Evolutionary conservation across 2,113 vertebrate genomes (phyloP).

Genomic region (Shinisaurus crocodilurus): DNA sequence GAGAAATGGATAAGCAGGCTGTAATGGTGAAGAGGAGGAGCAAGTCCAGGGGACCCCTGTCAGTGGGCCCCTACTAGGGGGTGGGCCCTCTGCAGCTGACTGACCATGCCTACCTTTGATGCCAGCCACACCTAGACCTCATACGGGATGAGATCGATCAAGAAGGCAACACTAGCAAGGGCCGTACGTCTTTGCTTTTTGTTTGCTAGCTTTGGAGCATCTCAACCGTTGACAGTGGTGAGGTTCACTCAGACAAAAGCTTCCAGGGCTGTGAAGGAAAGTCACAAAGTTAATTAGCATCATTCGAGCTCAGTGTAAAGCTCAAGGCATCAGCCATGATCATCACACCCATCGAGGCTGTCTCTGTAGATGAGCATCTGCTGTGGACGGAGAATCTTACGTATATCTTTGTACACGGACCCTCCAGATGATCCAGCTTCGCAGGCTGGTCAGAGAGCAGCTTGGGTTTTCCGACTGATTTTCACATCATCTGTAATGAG

Average conservation of each 20-base stretch:
- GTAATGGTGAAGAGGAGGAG: too few species aligned
- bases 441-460: background rate
- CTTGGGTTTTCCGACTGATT: conserved; percentile 11
- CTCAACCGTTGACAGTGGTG: background rate
- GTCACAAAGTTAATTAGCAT: background rate
- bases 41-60: too few species aligned
- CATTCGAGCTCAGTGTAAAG: background rate
- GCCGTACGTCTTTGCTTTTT: background rate
- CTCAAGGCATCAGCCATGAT: background rate
- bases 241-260: background rate
- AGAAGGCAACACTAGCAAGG: too few species aligned
- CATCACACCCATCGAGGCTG: background rate
- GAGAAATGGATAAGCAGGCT: too few species aligned
- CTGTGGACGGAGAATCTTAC: background rate
- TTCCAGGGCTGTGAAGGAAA: background rate
- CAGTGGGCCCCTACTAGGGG: too few species aligned
- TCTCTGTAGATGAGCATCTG: background rate
- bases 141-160: too few species aligned
- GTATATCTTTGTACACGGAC: too few species aligned
- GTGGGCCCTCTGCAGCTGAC: too few species aligned
- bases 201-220: background rate
- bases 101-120: background rate
- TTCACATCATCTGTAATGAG: background rate
- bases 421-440: background rate
- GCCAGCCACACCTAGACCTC: background rate